phyloP scores from a whole-genome alignment of 2,888 invertebrate genomes.

The Sinhomidia bicolor region DNA sequence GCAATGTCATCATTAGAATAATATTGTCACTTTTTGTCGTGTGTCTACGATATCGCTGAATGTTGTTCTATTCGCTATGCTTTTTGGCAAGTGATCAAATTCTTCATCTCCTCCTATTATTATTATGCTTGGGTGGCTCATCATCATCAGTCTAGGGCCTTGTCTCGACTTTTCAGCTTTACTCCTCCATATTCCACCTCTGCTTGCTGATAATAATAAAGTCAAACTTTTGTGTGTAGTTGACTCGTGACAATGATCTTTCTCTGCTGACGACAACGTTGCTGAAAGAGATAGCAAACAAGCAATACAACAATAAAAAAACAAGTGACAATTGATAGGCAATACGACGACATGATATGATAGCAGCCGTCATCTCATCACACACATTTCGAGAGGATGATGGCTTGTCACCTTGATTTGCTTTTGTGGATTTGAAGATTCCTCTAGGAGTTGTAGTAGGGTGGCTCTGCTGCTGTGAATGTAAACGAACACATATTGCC shows the following conservation, averaged over 20 bases:
- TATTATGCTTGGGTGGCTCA: conserved; percentile 26
- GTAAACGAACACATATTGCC: not conserved
- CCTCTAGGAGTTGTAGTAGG: not conserved
- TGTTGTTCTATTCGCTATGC: not conserved
- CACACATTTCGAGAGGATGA: not conserved
- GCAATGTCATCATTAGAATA: conserved; percentile 32
- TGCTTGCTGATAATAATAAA: not conserved
- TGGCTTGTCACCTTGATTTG: conserved; percentile 37
- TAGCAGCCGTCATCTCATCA: conserved; percentile 24
- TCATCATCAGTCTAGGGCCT: not conserved
- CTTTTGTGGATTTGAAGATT: conserved; percentile 8
- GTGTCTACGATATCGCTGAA: not conserved
- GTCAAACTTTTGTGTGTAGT: not conserved
- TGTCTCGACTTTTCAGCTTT: not conserved
- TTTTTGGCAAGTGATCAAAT: conserved; percentile 36
- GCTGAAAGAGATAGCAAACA: not conserved
- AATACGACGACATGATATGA: conserved; percentile 26
- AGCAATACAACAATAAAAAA: not conserved
- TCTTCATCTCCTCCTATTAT: not conserved
- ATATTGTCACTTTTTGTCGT: not conserved
- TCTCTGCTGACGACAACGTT: not conserved
- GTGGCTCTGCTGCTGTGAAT: not conserved
- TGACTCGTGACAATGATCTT: not conserved
- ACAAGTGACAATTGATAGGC: conserved; percentile 17
- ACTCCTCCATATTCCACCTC: conserved; percentile 7